phyloP scores from a whole-genome alignment of 2,113 vertebrate species.

The Fulica atra region DNA sequence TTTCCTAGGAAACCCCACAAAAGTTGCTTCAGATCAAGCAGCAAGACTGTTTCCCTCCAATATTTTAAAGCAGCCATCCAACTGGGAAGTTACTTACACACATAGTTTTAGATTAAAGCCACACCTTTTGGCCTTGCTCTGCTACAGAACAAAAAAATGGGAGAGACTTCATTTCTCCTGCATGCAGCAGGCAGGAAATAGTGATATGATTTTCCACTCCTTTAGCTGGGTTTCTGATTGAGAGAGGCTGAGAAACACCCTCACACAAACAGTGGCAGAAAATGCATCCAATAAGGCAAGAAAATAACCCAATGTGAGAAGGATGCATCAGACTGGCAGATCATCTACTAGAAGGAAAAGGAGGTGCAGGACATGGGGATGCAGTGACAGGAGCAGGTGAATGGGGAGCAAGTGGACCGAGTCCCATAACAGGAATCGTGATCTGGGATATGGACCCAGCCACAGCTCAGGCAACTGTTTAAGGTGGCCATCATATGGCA shows the following conservation, averaged over 20 bases:
- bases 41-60: background rate
- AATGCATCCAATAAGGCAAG: background rate
- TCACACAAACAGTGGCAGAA: background rate
- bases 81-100: constrained; percentile 8
- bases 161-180: background rate
- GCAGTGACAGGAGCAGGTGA: background rate
- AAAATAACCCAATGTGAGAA: background rate
- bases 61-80: constrained; percentile 15
- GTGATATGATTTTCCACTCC: constrained; percentile 26
- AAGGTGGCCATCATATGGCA: background rate
- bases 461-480: background rate
- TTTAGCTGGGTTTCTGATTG: background rate
- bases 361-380: background rate
- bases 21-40: background rate
- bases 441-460: background rate
- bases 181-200: constrained; percentile 6
- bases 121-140: constrained; percentile 16
- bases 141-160: background rate
- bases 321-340: background rate
- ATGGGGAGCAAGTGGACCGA: background rate
- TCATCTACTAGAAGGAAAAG: background rate
- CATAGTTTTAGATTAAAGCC: constrained; percentile 51
- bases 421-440: fast-evolving
- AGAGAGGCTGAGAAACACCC: background rate
- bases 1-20: background rate